Base-by-base conservation (phyloP, 2,888 invertebrate genomes). In the Chrysina gloriosa region DNA sequence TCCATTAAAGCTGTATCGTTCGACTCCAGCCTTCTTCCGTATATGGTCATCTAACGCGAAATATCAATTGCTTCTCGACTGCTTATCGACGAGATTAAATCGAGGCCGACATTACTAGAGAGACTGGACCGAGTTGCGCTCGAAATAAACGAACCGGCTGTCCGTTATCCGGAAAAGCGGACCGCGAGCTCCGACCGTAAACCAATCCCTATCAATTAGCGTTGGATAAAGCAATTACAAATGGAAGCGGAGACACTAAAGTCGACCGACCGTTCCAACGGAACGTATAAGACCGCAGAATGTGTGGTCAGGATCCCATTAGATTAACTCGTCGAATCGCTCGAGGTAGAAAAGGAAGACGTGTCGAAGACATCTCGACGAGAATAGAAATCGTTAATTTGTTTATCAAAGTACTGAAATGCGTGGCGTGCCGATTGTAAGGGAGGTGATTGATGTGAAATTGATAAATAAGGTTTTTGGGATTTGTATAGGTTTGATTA, bases 181-280 rank as follows among this genome's bases (percentile, higher is more conserved):
- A 16, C 27, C 2, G 3, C 7, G 14, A 9, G 19, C 14, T 19
- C 9, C 16, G 16, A 45, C 39, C 29, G 27, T 61, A 27, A 42
- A 27, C 42, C 42, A 61, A 61, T 61, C 58, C 42, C 27, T 61
- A 61, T 61, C 42, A 61, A 61, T 42, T 61, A 42, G 25, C 29
- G 39, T 16, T 27, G 39, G 58, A 42, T 42, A 27, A 61, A 42
- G 58, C 42, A 61, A 61, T 61, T 61, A 42, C 42, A 27, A 61
- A 16, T 42, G 58, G 39, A 42, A 61, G 19, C 14, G 58, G 19
- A 45, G 45, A 21, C 29, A 1, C 16, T 52, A 29, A 14, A 52
- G 29, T 16, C 29, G 11, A 16, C 45, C 19, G 21, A 45, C 21
- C 19, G 19, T n/a, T 21, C 45, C 7, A 5, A 9, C 3, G 9